phyloP scores from a whole-genome alignment of 2,113 vertebrate species.

The Apaloderma vittatum region DNA sequence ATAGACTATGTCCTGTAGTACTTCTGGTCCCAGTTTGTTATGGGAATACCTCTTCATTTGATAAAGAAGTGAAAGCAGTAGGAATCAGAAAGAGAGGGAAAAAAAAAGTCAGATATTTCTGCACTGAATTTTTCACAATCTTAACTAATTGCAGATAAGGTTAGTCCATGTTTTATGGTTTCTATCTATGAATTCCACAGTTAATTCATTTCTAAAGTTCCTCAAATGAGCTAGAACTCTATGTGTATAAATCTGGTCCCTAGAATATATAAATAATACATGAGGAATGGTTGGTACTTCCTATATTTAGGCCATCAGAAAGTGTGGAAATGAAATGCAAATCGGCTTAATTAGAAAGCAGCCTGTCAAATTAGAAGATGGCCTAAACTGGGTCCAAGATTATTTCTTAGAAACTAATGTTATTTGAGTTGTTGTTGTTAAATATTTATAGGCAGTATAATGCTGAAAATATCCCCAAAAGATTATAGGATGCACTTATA shows the following conservation, averaged over 20 bases:
- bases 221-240: background rate
- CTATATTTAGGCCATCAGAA: slow-evolving; percentile 14
- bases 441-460: slow-evolving; percentile 44
- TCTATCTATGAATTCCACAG: background rate
- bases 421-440: slow-evolving; percentile 43
- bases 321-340: slow-evolving; percentile 5
- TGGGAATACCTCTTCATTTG: background rate
- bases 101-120: background rate
- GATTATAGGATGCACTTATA: background rate
- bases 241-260: background rate
- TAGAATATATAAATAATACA: slow-evolving; percentile 31
- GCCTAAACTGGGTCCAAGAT: background rate
- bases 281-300: background rate
- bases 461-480: background rate
- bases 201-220: background rate
- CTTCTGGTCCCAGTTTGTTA: background rate
- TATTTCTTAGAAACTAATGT: slow-evolving; percentile 1
- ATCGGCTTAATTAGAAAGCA: slow-evolving; percentile 36
- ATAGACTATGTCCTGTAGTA: background rate
- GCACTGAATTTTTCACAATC: background rate
- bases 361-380: slow-evolving; percentile 26
- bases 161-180: background rate
- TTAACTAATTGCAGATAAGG: background rate
- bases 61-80: background rate
- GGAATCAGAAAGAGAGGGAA: background rate